Evolutionary conservation across 2,888 invertebrate species (phyloP).

Genomic region (Cosmopolites sordidus): DNA sequence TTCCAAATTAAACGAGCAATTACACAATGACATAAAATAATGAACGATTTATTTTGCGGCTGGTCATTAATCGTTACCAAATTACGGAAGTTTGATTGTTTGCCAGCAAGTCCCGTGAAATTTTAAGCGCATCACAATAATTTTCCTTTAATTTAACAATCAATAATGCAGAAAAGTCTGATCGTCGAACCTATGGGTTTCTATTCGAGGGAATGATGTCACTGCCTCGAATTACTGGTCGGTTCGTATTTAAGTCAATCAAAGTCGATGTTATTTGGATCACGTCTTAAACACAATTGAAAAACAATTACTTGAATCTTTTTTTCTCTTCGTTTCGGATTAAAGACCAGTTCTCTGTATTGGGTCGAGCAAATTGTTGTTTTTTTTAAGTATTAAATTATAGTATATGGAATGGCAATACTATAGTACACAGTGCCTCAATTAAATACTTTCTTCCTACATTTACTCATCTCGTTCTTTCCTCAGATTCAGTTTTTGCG

Average conservation of each 20-base stretch:
- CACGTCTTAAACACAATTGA: constrained; percentile 19
- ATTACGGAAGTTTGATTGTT: too few species aligned
- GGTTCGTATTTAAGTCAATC: constrained; percentile 15
- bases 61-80: too few species aligned
- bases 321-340: constrained; percentile 9
- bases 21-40: too few species aligned
- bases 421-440: not conserved
- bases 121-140: not conserved
- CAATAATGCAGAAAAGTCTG: not conserved
- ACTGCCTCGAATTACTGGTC: constrained; percentile 14
- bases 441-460: not conserved
- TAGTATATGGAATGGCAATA: not conserved
- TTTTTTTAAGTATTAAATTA: constrained; percentile 2
- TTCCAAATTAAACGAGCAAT: too few species aligned
- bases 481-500: too few species aligned
- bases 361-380: constrained; percentile 3
- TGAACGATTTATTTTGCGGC: too few species aligned
- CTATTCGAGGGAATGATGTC: constrained; percentile 21
- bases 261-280: constrained; percentile 19
- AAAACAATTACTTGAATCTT: constrained; percentile 16
- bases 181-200: constrained; percentile 5
- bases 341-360: constrained; percentile 9
- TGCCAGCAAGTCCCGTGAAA: not conserved
- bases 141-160: not conserved
- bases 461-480: not conserved